Evolutionary conservation across 2,888 invertebrate genomes (phyloP).

Genomic region (Dendrolimus pini): DNA sequence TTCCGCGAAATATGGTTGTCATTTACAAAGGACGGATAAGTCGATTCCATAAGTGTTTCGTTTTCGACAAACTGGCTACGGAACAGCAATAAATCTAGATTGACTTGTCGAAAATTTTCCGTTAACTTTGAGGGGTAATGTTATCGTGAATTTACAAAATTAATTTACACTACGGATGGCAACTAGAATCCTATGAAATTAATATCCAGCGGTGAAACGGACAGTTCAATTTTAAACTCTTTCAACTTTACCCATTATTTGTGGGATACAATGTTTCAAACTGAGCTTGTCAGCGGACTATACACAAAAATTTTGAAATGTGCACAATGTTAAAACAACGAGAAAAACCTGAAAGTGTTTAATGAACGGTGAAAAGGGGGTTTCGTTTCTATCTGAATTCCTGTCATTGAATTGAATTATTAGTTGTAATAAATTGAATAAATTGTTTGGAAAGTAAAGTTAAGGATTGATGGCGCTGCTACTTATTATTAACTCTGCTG

Average conservation of each 20-base stretch:
- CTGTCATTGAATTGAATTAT: background rate
- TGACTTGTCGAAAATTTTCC: background rate
- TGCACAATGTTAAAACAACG: conserved; percentile 4
- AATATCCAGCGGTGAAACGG: conserved; percentile 50
- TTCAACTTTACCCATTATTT: conserved; percentile 61
- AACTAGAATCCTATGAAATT: conserved; percentile 45
- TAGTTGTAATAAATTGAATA: background rate
- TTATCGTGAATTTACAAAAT: conserved; percentile 13
- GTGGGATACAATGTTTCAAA: conserved; percentile 44
- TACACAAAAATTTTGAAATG: conserved; percentile 27
- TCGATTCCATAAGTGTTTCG: no score
- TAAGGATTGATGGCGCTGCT: no score
- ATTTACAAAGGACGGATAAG: no score
- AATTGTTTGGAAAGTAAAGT: background rate
- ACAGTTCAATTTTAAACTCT: conserved; percentile 59
- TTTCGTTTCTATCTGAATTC: background rate
- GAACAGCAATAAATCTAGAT: background rate
- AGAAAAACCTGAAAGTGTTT: background rate
- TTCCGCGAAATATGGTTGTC: no score
- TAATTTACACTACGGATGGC: conserved; percentile 31
- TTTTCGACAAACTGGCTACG: no score
- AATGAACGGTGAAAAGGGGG: conserved; percentile 3
- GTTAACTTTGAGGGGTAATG: background rate
- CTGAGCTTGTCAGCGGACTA: conserved; percentile 37
- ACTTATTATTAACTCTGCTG: no score